Evolutionary conservation across 2,797 vertebrate species (phyloP).

Genomic region (Myotis planiceps): DNA sequence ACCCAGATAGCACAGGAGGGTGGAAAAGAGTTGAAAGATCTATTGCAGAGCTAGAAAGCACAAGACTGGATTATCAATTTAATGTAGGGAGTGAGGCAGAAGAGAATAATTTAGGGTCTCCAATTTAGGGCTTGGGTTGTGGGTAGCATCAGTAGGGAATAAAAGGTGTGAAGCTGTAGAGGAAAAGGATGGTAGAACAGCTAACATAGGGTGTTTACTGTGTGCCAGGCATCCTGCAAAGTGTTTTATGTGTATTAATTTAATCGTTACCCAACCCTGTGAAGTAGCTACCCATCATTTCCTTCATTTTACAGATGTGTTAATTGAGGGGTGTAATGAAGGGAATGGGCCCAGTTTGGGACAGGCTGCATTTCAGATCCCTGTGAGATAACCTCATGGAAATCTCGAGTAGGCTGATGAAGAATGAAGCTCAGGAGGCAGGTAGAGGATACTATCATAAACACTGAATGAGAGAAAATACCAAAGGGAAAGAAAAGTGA

Average conservation of each 20-base stretch:
- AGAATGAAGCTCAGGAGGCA: background rate
- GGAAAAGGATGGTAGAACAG: background rate
- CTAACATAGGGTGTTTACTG: background rate
- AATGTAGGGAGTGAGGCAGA: background rate
- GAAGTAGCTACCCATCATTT: background rate
- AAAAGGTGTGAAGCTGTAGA: background rate
- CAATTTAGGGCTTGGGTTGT: background rate
- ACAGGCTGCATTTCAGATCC: background rate
- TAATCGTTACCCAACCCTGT: background rate
- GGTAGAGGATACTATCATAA: background rate
- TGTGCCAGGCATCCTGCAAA: background rate
- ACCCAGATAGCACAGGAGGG: background rate
- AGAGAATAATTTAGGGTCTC: background rate
- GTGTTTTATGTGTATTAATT: background rate
- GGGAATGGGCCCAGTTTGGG: background rate
- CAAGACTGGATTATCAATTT: background rate
- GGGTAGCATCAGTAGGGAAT: background rate
- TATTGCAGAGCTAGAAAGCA: background rate
- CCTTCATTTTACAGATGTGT: background rate
- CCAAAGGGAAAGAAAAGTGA: background rate
- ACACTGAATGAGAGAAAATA: background rate
- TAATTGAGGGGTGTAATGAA: too few species aligned
- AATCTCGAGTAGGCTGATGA: background rate
- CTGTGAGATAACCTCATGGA: background rate
- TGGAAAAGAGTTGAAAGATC: background rate